These are phyloP conservation scores for Otus scops DNA, from an alignment of 2,797 vertebrate species.

Conservation along the genomic window DNA sequence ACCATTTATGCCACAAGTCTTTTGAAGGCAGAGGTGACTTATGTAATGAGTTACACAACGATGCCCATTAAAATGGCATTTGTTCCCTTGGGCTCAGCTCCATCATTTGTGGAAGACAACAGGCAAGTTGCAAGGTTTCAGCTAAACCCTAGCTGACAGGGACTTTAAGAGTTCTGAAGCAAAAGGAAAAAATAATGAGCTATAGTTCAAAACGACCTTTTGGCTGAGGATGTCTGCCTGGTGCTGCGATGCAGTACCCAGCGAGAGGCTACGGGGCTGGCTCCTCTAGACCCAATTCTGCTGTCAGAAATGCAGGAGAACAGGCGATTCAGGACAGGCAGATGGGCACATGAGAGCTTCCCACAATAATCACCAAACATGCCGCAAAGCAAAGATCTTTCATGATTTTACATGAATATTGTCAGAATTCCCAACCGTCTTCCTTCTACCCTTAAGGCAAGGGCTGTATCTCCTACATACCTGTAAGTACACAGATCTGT, in stretches of 20 bases:
- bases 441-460: not conserved
- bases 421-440: not conserved
- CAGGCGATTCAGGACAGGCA: not conserved
- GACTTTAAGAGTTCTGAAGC: conserved; percentile 27
- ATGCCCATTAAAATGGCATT: conserved; percentile 64
- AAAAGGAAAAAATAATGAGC: conserved; percentile 51
- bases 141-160: conserved; percentile 23
- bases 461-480: not conserved
- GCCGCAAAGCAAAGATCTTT: not conserved
- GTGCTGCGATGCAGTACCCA: not conserved
- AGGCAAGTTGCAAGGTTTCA: conserved; percentile 47
- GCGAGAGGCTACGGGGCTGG: accelerated
- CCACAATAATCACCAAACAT: accelerated
- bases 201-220: not conserved
- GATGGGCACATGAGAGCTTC: not conserved
- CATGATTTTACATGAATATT: not conserved
- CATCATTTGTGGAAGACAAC: conserved; percentile 55
- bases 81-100: conserved; percentile 58
- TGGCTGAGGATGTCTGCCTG: not conserved
- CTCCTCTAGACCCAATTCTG: not conserved
- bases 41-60: conserved; percentile 65
- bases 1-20: conserved; percentile 40
- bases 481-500: not conserved
- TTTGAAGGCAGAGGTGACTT: conserved; percentile 61
- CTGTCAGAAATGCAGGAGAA: not conserved